Conservation (phyloP, 2,888 invertebrate genomes). For the Panopea generosa region DNA sequence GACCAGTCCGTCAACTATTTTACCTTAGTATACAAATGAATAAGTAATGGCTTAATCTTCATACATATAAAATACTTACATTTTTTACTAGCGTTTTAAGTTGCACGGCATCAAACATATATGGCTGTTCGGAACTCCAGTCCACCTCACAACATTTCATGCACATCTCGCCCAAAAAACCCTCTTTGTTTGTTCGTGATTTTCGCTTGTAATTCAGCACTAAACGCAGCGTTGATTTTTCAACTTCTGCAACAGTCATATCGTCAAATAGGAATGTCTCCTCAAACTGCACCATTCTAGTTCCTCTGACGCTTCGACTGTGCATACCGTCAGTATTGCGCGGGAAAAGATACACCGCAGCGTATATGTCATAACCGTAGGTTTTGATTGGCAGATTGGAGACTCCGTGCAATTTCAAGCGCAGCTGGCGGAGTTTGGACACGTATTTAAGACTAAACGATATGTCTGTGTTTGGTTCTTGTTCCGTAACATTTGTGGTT, state of each 20-base stretch:
- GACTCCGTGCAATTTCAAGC: constrained; percentile 35
- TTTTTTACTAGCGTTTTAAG: constrained; percentile 36
- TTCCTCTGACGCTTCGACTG: constrained; percentile 44
- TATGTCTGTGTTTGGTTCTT: constrained; percentile 24
- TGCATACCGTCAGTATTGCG: constrained; percentile 54
- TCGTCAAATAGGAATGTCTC: constrained; percentile 60
- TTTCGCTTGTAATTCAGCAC: constrained; percentile 47
- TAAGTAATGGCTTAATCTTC: no score
- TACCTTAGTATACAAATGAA: no score
- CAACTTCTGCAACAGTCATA: constrained; percentile 50
- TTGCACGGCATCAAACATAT: constrained; percentile 26
- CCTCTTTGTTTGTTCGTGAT: constrained; percentile 28
- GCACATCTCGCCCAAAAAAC: constrained; percentile 52
- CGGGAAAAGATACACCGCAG: constrained; percentile 51
- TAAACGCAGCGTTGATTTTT: constrained; percentile 53
- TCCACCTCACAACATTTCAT: constrained; percentile 56
- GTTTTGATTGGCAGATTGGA: constrained; percentile 46
- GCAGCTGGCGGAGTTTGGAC: constrained; percentile 38
- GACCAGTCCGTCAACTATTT: no score
- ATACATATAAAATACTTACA: constrained; percentile 44
- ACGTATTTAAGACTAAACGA: constrained; percentile 58
- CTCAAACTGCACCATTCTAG: constrained; percentile 37
- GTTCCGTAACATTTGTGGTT: constrained; percentile 11
- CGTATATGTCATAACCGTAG: constrained; percentile 47
- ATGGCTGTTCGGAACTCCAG: constrained; percentile 30